Evolutionary conservation across 1,140 invertebrate species (phyloP).

Genomic region (Drosophila orosa): DNA sequence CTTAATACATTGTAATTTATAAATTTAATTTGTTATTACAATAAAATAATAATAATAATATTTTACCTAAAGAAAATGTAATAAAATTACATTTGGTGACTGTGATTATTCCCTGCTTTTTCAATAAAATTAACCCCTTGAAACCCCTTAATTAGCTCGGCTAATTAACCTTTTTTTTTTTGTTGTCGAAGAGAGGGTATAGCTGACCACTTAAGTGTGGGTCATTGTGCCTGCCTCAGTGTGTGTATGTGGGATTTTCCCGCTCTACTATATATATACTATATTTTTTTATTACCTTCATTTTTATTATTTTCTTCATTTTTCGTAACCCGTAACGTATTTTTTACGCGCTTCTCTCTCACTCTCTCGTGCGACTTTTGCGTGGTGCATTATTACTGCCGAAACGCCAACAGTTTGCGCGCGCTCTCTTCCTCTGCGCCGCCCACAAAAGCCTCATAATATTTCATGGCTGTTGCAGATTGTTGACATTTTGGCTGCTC

Average conservation of each 20-base stretch:
- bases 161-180: not conserved
- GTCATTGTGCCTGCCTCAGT: slow-evolving; percentile 21
- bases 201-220: slow-evolving; percentile 28
- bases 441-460: slow-evolving; percentile 70
- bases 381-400: slow-evolving; percentile 47
- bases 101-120: no score
- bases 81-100: no score
- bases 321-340: slow-evolving; percentile 2
- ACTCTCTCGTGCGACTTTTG: slow-evolving; percentile 55
- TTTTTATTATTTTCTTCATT: not conserved
- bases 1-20: no score
- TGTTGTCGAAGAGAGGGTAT: slow-evolving; percentile 7
- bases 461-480: slow-evolving; percentile 78
- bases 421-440: not conserved
- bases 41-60: no score
- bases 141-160: not conserved
- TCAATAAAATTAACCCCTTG: no score
- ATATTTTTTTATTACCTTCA: not conserved
- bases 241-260: slow-evolving; percentile 16
- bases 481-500: slow-evolving; percentile 70
- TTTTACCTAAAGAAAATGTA: no score
- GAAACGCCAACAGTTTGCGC: slow-evolving; percentile 5
- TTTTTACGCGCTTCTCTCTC: slow-evolving; percentile 43
- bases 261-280: not conserved
- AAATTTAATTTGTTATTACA: no score